A percentile compares a stretch with the other conserved stretches of the same genome.
These are phyloP conservation scores for Echiichthys vipera DNA, from an alignment of 2,797 vertebrate genomes.

Conservation along the genomic window DNA sequence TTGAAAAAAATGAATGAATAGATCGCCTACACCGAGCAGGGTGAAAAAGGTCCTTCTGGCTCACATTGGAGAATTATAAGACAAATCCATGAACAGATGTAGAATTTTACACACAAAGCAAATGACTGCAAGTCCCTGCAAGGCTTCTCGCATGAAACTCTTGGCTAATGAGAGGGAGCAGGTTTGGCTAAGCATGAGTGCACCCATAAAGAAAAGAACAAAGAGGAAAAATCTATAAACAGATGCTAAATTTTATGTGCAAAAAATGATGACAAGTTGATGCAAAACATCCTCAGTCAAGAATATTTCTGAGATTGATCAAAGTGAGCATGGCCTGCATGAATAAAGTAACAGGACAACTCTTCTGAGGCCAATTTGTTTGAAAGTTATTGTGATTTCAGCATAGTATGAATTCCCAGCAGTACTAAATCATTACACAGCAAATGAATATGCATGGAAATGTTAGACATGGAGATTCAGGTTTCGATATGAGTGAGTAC, in stretches of 20 bases:
- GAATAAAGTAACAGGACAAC: constrained; percentile 17
- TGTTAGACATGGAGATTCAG: constrained; percentile 11
- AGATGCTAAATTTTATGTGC: constrained; percentile 70
- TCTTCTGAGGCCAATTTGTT: constrained; percentile 27
- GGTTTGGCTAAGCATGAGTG: constrained; percentile 54
- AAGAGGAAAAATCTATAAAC: constrained; percentile 62
- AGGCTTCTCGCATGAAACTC: constrained; percentile 59
- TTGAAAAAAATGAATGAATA: constrained; percentile 53
- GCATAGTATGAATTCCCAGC: constrained; percentile 9
- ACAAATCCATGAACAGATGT: constrained; percentile 69
- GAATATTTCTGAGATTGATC: constrained; percentile 58
- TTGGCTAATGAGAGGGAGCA: constrained; percentile 57
- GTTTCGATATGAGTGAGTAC: constrained; percentile 44
- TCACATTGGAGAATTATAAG: constrained; percentile 57
- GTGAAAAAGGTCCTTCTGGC: constrained; percentile 44
- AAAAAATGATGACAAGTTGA: constrained; percentile 66
- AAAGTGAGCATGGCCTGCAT: constrained; percentile 46
- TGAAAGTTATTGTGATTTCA: constrained; percentile 23
- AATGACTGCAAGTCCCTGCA: constrained; percentile 56
- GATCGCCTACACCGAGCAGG: constrained; percentile 4
- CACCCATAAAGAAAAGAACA: constrained; percentile 44
- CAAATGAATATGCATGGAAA: constrained; percentile 1
- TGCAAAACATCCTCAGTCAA: constrained; percentile 52
- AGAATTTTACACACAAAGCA: constrained; percentile 58
- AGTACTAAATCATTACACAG: constrained; percentile 15